Percentiles rank a stretch among this genome's conserved stretches.
These are phyloP conservation scores for Brenthis daphne DNA, from an alignment of 2,888 invertebrate species.

Conservation along the genomic window DNA sequence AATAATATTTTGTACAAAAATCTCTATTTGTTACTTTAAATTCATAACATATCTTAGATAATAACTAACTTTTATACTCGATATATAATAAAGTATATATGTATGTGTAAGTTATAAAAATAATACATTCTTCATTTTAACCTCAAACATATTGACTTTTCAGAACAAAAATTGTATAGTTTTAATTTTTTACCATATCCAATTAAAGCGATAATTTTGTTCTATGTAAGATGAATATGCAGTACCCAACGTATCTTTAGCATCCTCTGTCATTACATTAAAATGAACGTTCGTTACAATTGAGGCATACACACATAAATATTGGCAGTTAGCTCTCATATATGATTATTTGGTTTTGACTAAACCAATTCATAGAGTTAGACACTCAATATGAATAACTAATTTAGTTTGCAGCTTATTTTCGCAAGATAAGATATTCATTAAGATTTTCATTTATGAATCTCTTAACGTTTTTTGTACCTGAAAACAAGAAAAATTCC, in stretches of 20 bases:
- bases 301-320: conserved; percentile 21
- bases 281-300: conserved; percentile 8
- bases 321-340: conserved; percentile 29
- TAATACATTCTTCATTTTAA: not conserved
- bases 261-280: conserved; percentile 12
- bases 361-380: conserved; percentile 21
- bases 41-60: conserved; percentile 3
- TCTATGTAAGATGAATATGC: conserved; percentile 10
- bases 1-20: conserved; percentile 11
- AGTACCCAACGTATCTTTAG: not conserved
- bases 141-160: not conserved
- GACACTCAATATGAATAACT: conserved; percentile 2
- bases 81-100: conserved; percentile 11
- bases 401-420: conserved; percentile 18
- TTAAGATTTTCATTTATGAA: not conserved
- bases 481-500: conserved; percentile 36
- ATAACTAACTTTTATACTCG: not conserved
- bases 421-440: not conserved
- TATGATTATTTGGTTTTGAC: conserved; percentile 23
- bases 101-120: not conserved
- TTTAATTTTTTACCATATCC: not conserved
- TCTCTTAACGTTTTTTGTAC: conserved; percentile 35
- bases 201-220: not conserved
- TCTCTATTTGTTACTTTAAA: not conserved
- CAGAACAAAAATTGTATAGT: not conserved